Evolutionary conservation across 2,113 vertebrate species (phyloP), one percentile per base, ranked within the genome.

Genomic region (Microtus richardsoni): DNA sequence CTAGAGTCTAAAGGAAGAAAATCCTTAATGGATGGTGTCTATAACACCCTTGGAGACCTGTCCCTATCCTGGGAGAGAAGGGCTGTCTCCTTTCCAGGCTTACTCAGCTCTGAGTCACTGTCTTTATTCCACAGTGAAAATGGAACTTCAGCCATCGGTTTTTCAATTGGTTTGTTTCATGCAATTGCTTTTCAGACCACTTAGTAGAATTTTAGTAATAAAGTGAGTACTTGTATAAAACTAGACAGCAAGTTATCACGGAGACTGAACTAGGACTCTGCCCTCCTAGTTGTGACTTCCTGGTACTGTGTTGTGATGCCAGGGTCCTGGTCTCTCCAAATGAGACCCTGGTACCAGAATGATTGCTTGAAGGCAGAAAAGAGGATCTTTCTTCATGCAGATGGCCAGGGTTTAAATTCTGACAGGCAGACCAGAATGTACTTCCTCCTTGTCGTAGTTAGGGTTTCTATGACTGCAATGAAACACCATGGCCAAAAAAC

Each of bases 371-470:
- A 26, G 85, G 68, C 22, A 39, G 17, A 21, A 33, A 66, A 49
- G 14, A 4, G 62, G 4, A 9, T 33, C 24, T 62, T 41, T 0
- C 19, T 14, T 36, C 28, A 33, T 26, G 5, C 30, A 7, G 3
- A 47, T 36, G 71, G 19, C 22, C 21, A 24, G 19, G 36, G 9
- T 12, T 33, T 17, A 9, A 8, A 62, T 22, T 54, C 47, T 82
- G 19, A 24, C 11, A 9, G 0, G 5, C 5, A 16, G 39, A 3
- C 10, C 13, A 16, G 24, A 4, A 39, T 10, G 14, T 36, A 5
- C 19, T 49, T 19, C 36, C 49, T 44, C 1, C 24, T 83, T 41
- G 79, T 62, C 24, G 19, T 83, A 54, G 36, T 26, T 39, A 28
- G 22, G 13, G n/a, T 62, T 62, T 62, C 39, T 58, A 41, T 28